Evolutionary conservation across 2,888 invertebrate genomes (phyloP).

Genomic region (Stenchaetothrips biformis): DNA sequence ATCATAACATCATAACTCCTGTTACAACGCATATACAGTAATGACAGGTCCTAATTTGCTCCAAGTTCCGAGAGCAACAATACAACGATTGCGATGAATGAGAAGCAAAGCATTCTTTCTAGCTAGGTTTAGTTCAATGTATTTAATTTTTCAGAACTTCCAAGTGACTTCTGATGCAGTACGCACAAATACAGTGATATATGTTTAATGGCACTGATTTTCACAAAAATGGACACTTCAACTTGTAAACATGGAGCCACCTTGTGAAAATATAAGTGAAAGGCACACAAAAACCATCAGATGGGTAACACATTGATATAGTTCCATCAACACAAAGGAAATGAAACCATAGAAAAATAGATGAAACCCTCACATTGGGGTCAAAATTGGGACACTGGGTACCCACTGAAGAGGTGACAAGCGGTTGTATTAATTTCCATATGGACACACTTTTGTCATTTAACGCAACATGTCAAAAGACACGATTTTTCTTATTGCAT

Average conservation of each 20-base stretch:
- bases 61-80: no score
- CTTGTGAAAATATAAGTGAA: not conserved
- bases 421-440: not conserved
- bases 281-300: constrained; percentile 12
- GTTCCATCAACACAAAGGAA: not conserved
- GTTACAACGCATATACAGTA: no score
- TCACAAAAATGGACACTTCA: constrained; percentile 4
- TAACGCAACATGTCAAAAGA: no score
- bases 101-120: no score
- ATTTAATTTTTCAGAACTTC: not conserved
- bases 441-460: no score
- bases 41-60: no score
- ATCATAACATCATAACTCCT: no score
- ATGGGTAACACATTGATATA: not conserved
- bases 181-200: not conserved
- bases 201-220: not conserved
- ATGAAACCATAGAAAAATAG: constrained; percentile 1
- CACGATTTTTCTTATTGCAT: no score
- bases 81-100: no score
- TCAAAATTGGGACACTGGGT: not conserved
- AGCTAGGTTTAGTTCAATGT: no score
- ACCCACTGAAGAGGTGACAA: not conserved
- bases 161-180: not conserved
- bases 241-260: not conserved
- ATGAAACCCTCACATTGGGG: not conserved